Evolutionary conservation across 2,113 vertebrate species (phyloP).

Genomic region (Sinosuthora webbiana): DNA sequence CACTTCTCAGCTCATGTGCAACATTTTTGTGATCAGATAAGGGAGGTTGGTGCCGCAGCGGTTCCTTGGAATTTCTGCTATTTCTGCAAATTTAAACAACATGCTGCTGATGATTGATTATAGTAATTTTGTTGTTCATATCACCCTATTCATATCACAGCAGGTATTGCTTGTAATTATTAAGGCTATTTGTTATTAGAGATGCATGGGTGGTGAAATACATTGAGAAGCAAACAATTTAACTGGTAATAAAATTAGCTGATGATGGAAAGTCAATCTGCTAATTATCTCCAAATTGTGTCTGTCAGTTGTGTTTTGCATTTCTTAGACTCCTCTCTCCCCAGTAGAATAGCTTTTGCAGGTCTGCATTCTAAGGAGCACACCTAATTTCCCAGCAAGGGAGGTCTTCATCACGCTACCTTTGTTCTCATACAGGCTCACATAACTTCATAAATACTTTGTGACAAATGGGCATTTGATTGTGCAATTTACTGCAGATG

Average conservation of each 20-base stretch:
- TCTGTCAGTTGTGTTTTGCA: background rate
- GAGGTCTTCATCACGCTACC: background rate
- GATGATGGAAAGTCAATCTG: constrained; percentile 17
- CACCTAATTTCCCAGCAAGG: background rate
- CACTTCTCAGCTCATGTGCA: background rate
- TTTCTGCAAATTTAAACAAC: constrained; percentile 26
- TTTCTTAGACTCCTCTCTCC: background rate
- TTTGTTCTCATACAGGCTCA: background rate
- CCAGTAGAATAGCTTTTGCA: background rate
- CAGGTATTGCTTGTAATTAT: constrained; percentile 57
- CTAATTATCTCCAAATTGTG: constrained; percentile 33
- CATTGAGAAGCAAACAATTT: constrained; percentile 32
- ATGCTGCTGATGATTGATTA: background rate
- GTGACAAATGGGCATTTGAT: background rate
- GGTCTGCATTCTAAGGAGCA: background rate
- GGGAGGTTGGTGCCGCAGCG: fast-evolving
- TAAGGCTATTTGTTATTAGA: constrained; percentile 52
- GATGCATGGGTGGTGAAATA: constrained; percentile 13
- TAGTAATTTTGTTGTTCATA: constrained; percentile 54
- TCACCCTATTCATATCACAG: constrained; percentile 46
- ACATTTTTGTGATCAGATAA: background rate
- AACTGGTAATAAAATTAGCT: constrained; percentile 48
- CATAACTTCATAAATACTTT: background rate
- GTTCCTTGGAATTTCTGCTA: background rate
- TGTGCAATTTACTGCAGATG: background rate